Conservation (phyloP, 2,113 vertebrate genomes). For the Catharus fuscescens region DNA sequence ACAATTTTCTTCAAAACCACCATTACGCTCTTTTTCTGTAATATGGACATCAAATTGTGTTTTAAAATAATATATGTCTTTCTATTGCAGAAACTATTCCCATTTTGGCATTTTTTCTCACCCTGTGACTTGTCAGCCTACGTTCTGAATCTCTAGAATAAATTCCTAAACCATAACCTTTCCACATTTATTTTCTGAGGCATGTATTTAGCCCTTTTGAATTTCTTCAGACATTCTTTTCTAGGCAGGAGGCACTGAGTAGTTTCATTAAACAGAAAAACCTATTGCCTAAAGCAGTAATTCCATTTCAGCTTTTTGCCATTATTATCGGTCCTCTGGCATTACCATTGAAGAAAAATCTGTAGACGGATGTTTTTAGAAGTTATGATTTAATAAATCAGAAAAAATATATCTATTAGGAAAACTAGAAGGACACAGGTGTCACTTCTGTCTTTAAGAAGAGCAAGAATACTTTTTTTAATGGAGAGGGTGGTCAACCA, state of each 20-base stretch:
- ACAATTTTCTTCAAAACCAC: not conserved
- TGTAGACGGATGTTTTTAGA: not conserved
- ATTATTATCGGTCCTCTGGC: not conserved
- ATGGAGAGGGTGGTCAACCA: not conserved
- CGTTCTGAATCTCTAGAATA: constrained; percentile 5
- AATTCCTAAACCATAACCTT: constrained; percentile 33
- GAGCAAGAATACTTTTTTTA: not conserved
- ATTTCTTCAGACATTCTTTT: not conserved
- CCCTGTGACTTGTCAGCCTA: constrained; percentile 30
- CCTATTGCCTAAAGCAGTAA: not conserved
- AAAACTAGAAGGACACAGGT: not conserved
- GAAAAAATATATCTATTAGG: not conserved
- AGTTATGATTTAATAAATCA: not conserved
- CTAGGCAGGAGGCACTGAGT: not conserved
- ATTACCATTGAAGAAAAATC: not conserved
- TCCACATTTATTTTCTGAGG: constrained; percentile 13
- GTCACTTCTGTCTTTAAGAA: not conserved
- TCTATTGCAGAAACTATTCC: constrained; percentile 7
- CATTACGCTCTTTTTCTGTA: not conserved
- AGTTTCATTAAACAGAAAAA: not conserved
- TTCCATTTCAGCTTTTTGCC: not conserved
- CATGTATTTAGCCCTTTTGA: constrained; percentile 4
- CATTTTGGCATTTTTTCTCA: constrained; percentile 37
- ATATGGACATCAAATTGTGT: not conserved
- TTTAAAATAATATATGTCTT: constrained; percentile 12